Conservation (phyloP, 2,888 invertebrate genomes). For the Trissolcus brochymenae region DNA sequence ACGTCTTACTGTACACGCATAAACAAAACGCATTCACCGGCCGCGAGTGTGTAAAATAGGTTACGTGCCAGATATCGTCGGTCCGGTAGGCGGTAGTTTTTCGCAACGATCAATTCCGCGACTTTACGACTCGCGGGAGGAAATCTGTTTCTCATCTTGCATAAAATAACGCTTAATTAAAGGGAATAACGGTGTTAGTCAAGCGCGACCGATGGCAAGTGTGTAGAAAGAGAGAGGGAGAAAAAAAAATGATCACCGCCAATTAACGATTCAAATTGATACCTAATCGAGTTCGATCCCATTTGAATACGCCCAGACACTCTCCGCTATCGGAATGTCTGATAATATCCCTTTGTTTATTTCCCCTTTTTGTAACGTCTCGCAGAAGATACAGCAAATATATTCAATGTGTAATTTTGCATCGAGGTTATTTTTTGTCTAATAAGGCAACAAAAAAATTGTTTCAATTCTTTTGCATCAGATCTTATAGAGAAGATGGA, state of each 20-base stretch:
- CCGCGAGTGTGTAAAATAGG: conserved; percentile 26
- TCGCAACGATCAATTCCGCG: conserved; percentile 16
- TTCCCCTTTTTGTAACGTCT: background rate
- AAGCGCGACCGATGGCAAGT: conserved; percentile 10
- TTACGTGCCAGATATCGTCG: conserved; percentile 31
- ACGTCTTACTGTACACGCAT: conserved; percentile 38
- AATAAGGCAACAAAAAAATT: too few species aligned
- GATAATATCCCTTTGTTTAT: conserved; percentile 25
- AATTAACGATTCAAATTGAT: conserved; percentile 43
- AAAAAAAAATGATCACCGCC: conserved; percentile 13
- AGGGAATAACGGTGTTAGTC: conserved; percentile 24
- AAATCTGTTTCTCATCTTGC: conserved; percentile 29
- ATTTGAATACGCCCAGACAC: conserved; percentile 28
- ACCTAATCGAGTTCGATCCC: conserved; percentile 31
- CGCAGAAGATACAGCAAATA: background rate
- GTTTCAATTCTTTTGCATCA: too few species aligned
- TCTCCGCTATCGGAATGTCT: conserved; percentile 8
- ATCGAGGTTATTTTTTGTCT: conserved; percentile 3
- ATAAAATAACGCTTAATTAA: conserved; percentile 38
- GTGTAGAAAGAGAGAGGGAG: background rate
- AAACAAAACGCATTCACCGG: conserved; percentile 33
- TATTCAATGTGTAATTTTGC: background rate
- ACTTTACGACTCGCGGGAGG: conserved; percentile 28
- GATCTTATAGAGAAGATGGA: too few species aligned
- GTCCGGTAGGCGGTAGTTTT: conserved; percentile 35